Evolutionary conservation across 1,140 invertebrate genomes (phyloP), one percentile per base, ranked within the genome.

Genomic region (Drosophila quadrilineata): DNA sequence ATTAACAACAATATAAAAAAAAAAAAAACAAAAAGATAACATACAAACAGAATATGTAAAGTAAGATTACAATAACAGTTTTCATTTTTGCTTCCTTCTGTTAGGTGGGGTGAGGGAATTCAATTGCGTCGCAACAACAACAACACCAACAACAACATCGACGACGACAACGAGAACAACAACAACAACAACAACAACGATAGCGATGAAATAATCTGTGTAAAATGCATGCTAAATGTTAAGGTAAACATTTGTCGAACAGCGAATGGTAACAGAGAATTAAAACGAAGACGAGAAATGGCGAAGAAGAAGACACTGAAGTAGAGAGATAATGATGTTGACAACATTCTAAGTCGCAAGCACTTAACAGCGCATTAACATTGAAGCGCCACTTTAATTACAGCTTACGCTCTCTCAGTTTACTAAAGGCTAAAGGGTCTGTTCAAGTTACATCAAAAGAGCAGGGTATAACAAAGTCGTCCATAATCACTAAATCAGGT

Each of bases 151-250:
- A 62, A 12, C 5, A 31, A 19, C 6, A n/a, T n/a, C n/a, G n/a
- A n/a, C n/a, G n/a, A n/a, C n/a, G n/a, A n/a, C n/a, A n/a, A n/a
- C n/a, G n/a, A n/a, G n/a, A n/a, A n/a, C 29, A 50, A 28, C 35
- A 41, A 48, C 41, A 43, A 17, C 31, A 36, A 65, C 17, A 46
- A 63, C 17, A 29, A 41, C n/a, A 62, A 12, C 5, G n/a, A n/a
- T n/a, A n/a, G n/a, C n/a, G n/a, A n/a, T n/a, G n/a, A 33, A 36
- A 35, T 5, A 40, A 53, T 54, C 28, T 22, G 56, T 31, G 54
- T 29, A 64, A 64, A 48, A 33, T 63, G 41, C 54, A 50, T 24
- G 45, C 56, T 65, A 66, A 66, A 38, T 52, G 56, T 60, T 60
- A 66, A 52, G 56, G 56, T 65, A 68, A 63, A 65, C 52, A 63